A percentile compares a stretch with the other conserved stretches of the same genome.
Conservation (phyloP, 2,888 invertebrate genomes). For the Nezara viridula region DNA sequence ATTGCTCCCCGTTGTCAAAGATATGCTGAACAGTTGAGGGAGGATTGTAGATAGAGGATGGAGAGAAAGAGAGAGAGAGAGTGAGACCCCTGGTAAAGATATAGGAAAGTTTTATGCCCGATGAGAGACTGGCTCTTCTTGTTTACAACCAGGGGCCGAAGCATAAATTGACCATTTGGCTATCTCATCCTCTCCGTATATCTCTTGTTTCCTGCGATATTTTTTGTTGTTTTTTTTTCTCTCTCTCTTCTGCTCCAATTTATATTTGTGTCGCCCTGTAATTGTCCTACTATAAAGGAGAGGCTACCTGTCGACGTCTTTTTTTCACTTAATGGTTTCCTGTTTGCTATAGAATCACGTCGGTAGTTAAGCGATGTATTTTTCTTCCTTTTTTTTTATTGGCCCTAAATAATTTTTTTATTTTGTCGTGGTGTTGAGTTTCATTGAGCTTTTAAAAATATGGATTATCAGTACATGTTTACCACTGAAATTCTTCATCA, state of each 20-base stretch:
- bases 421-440: too few species aligned
- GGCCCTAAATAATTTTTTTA: neutral
- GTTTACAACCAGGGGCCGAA: conserved; percentile 21
- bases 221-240: neutral
- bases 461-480: too few species aligned
- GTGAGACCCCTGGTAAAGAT: neutral
- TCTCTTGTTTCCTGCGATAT: conserved; percentile 21
- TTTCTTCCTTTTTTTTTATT: neutral
- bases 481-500: too few species aligned
- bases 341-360: neutral
- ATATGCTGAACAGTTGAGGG: neutral
- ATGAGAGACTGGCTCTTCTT: conserved; percentile 15
- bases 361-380: neutral
- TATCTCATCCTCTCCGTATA: conserved; percentile 29
- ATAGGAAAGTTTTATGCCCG: conserved; percentile 25
- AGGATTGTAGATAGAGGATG: neutral
- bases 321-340: conserved; percentile 1
- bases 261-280: neutral
- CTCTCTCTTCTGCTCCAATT: neutral
- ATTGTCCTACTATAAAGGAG: conserved; percentile 2
- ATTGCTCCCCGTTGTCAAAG: neutral
- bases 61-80: too few species aligned
- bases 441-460: too few species aligned
- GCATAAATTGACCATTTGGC: conserved; percentile 34
- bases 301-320: neutral